phyloP scores from a whole-genome alignment of 1,140 invertebrate species.

The Marisa cornuarietis region DNA sequence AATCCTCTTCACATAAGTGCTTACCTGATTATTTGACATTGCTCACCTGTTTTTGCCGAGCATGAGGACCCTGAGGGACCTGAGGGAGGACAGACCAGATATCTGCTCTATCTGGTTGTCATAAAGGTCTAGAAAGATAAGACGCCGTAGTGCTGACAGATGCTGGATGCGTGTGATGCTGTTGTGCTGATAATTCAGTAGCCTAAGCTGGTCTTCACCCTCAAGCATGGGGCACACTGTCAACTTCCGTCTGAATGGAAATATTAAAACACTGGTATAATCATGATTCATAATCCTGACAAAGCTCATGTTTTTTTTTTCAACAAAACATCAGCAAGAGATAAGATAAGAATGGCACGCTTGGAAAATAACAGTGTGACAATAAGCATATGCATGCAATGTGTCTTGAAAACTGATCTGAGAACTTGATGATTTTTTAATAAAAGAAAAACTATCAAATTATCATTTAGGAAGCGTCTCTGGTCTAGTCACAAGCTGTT shows the following conservation, averaged over 20 bases:
- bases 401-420: too few relatives aligned
- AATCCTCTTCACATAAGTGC: too few relatives aligned
- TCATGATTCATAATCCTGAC: too few relatives aligned
- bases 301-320: too few relatives aligned
- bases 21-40: not conserved
- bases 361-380: too few relatives aligned
- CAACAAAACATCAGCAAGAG: too few relatives aligned
- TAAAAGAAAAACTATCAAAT: too few relatives aligned
- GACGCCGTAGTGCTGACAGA: slow-evolving; percentile 72
- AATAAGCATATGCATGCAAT: too few relatives aligned
- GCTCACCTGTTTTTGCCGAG: slow-evolving; percentile 85
- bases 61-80: slow-evolving; percentile 83
- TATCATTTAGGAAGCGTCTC: too few relatives aligned
- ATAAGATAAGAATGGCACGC: too few relatives aligned
- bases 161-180: slow-evolving; percentile 81
- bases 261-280: not conserved
- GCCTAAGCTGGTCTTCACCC: slow-evolving; percentile 79
- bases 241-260: slow-evolving; percentile 55
- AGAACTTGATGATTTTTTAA: too few relatives aligned
- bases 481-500: too few relatives aligned
- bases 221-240: slow-evolving; percentile 76
- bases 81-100: slow-evolving; percentile 77
- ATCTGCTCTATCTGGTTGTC: slow-evolving; percentile 92
- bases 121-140: slow-evolving; percentile 92
- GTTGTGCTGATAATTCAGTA: slow-evolving; percentile 92